Conservation (phyloP, 2,113 vertebrate genomes). For the Pyxicephalus adspersus region DNA sequence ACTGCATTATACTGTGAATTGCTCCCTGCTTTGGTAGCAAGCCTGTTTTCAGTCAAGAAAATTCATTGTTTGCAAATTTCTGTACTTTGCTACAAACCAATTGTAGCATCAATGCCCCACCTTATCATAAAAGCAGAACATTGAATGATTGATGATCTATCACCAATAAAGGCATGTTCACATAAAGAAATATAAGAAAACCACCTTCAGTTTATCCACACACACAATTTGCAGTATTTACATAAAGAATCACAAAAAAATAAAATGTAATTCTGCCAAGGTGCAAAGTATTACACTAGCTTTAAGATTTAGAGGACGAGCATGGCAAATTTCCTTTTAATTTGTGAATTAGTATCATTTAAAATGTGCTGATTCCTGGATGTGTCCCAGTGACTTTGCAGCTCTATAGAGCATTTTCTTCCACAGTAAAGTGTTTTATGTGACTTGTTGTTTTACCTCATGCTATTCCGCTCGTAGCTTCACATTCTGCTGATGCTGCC, state of each 20-base stretch:
- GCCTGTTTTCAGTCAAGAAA: no score
- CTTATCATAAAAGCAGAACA: no score
- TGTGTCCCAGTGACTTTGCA: constrained; percentile 45
- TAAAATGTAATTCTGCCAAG: background rate
- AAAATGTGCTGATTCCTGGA: constrained; percentile 46
- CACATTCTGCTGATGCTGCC: constrained; percentile 46
- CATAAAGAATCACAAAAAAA: background rate
- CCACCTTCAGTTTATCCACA: background rate
- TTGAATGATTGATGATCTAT: no score
- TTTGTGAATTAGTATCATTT: constrained; percentile 49
- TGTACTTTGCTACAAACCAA: no score
- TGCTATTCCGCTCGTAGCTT: constrained; percentile 41
- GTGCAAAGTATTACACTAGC: background rate
- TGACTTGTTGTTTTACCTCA: constrained; percentile 43
- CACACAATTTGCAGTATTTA: background rate
- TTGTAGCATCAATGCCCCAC: no score
- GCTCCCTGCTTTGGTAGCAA: no score
- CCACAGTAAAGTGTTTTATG: constrained; percentile 32
- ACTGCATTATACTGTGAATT: no score
- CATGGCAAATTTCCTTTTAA: constrained; percentile 14
- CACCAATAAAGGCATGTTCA: no score
- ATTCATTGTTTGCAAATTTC: no score
- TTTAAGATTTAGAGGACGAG: constrained; percentile 3
- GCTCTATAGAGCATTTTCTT: constrained; percentile 21
- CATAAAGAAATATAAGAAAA: no score